These are phyloP conservation scores for Antechinus stuartii DNA, from an alignment of 2,113 vertebrate species.

Conservation along the genomic window DNA sequence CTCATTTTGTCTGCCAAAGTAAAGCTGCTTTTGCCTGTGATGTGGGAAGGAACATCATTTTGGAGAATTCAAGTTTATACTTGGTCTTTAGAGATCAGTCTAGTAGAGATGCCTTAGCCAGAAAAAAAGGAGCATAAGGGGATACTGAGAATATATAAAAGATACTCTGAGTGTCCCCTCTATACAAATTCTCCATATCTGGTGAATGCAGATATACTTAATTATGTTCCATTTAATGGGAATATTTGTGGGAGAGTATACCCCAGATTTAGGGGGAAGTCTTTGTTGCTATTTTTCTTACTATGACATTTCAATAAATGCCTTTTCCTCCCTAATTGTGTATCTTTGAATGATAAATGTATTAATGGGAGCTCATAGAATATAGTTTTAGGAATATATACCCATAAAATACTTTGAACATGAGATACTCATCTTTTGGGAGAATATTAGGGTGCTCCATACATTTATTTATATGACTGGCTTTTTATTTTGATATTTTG, in stretches of 20 bases:
- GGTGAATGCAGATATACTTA: neutral
- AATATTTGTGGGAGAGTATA: neutral
- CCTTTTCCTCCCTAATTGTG: neutral
- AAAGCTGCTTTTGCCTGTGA: neutral
- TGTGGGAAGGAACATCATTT: neutral
- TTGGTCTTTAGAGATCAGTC: neutral
- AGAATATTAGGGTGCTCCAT: neutral
- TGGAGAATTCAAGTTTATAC: neutral
- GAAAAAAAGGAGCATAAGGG: neutral
- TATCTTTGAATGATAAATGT: neutral
- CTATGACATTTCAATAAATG: neutral
- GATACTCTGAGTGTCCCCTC: neutral
- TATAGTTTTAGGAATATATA: neutral
- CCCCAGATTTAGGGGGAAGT: neutral
- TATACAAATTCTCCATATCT: neutral
- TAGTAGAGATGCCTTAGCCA: neutral
- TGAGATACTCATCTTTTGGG: neutral
- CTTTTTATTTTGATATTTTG: neutral
- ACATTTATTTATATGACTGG: neutral
- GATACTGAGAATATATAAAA: neutral
- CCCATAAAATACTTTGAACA: neutral
- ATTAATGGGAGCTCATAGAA: neutral
- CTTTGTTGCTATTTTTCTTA: neutral
- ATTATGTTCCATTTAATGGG: neutral
- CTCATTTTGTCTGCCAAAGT: neutral